These are phyloP conservation scores for Bombus polaris DNA, from an alignment of 1,140 invertebrate species.

Conservation along the genomic window DNA sequence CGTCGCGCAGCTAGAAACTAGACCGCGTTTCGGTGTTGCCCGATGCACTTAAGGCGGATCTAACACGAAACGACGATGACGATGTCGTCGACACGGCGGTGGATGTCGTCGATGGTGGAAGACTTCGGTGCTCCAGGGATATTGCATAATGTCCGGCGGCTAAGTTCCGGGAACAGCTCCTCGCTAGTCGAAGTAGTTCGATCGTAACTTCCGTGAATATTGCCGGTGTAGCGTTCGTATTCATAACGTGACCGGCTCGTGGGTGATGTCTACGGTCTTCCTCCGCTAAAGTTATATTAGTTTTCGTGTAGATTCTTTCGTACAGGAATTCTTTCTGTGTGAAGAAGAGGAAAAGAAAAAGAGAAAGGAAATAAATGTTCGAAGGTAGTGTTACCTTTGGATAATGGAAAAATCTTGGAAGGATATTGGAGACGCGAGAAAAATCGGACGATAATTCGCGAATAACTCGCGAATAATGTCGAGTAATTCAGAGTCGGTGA, in stretches of 20 bases:
- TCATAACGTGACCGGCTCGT: slow-evolving; percentile 36
- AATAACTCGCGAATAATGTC: neutral
- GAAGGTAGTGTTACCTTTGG: neutral
- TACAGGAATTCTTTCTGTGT: neutral
- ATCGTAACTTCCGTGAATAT: slow-evolving; percentile 62
- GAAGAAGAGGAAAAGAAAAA: neutral
- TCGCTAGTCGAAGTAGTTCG: slow-evolving; percentile 31
- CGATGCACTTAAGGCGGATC: slow-evolving; percentile 60
- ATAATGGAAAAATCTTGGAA: neutral
- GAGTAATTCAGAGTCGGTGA: no score
- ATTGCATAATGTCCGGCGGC: slow-evolving; percentile 63
- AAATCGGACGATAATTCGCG: neutral
- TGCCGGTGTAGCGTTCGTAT: slow-evolving; percentile 56
- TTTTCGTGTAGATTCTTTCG: neutral
- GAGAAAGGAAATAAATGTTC: neutral
- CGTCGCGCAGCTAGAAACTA: neutral
- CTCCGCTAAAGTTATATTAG: slow-evolving; percentile 22
- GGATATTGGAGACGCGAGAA: neutral
- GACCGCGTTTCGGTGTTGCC: slow-evolving; percentile 39
- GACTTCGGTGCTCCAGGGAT: slow-evolving; percentile 53
- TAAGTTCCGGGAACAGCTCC: slow-evolving; percentile 45
- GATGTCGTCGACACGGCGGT: slow-evolving; percentile 35
- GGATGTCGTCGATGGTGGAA: slow-evolving; percentile 51
- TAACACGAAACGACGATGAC: slow-evolving; percentile 33
- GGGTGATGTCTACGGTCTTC: slow-evolving; percentile 19